A percentile compares a stretch with the other conserved stretches of the same genome.
Conservation (phyloP, 2,888 invertebrate genomes). For the Drosophila sordidapex region DNA sequence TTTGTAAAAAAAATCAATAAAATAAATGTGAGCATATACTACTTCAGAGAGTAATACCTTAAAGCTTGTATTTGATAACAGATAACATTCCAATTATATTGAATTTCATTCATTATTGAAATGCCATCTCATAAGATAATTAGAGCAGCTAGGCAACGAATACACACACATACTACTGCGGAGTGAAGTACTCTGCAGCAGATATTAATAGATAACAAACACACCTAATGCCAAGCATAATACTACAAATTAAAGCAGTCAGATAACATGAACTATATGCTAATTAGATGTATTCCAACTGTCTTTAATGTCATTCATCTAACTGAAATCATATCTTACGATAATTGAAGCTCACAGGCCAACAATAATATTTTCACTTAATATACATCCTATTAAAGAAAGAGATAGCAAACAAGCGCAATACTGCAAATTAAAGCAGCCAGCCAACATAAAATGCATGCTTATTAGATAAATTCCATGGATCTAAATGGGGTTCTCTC, state of each 20-base stretch:
- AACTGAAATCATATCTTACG: neutral
- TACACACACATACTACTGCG: neutral
- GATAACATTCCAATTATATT: neutral
- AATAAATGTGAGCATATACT: neutral
- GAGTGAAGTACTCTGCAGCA: neutral
- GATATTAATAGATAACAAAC: neutral
- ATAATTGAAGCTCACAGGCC: neutral
- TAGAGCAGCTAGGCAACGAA: neutral
- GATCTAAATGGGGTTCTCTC: conserved; percentile 1
- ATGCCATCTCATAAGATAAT: neutral
- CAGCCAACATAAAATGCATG: neutral
- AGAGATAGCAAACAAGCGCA: neutral
- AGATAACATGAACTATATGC: neutral
- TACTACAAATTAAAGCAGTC: conserved; percentile 1
- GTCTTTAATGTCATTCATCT: neutral
- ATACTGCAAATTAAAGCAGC: conserved; percentile 10
- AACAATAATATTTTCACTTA: neutral
- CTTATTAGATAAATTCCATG: conserved; percentile 8
- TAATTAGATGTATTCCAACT: neutral
- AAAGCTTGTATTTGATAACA: neutral
- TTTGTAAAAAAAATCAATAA: neutral
- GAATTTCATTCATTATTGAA: neutral
- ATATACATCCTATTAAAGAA: neutral
- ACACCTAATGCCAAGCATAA: neutral
- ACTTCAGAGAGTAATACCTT: neutral